A percentile compares a stretch with the other conserved stretches of the same genome.
Conservation (phyloP, 1,140 invertebrate genomes). For the Drosophila chauvacae region DNA sequence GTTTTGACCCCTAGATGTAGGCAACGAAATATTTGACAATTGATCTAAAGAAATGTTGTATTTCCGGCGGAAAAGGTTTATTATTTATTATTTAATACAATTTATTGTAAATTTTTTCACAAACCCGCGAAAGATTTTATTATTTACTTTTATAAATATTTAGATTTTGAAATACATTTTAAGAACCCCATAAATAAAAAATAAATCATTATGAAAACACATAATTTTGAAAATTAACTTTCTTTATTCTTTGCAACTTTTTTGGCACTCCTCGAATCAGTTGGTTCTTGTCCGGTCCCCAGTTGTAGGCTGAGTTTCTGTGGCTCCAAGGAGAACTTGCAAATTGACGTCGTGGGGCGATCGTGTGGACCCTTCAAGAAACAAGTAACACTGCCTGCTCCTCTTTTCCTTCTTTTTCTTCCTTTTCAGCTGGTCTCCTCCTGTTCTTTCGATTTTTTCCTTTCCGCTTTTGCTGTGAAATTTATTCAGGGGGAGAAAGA, state of each 20-base stretch:
- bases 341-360: slow-evolving; percentile 72
- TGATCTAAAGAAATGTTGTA: neutral
- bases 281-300: slow-evolving; percentile 13
- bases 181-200: no score
- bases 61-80: neutral
- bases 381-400: slow-evolving; percentile 46
- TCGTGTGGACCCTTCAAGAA: slow-evolving; percentile 67
- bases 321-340: slow-evolving; percentile 56
- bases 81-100: no score
- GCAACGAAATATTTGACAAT: neutral
- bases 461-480: slow-evolving; percentile 41
- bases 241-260: neutral
- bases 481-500: slow-evolving; percentile 34
- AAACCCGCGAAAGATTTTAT: no score
- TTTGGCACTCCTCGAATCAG: slow-evolving; percentile 15
- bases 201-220: neutral
- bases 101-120: no score
- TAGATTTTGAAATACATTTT: no score
- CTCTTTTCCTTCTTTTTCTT: slow-evolving; percentile 35
- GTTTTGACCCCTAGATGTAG: neutral
- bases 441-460: slow-evolving; percentile 15
- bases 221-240: neutral
- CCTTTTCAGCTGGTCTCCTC: slow-evolving; percentile 19
- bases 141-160: neutral
- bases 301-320: slow-evolving; percentile 26